These are phyloP conservation scores for Paguma larvata DNA, from an alignment of 2,797 vertebrate genomes.

Conservation along the genomic window DNA sequence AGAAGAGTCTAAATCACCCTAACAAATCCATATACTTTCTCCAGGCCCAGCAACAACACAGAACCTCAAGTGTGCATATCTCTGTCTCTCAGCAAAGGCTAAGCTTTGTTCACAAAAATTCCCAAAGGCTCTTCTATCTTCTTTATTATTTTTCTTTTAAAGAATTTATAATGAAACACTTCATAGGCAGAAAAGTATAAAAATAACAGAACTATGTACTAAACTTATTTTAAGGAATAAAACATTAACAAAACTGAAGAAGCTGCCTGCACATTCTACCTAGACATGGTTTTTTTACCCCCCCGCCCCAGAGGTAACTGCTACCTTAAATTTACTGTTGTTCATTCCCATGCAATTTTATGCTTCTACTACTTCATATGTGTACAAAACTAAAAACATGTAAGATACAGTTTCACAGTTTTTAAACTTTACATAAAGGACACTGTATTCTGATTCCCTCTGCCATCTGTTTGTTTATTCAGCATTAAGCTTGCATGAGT, in stretches of 20 bases:
- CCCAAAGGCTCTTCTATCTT: not conserved
- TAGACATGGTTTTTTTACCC: not conserved
- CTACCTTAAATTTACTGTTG: not conserved
- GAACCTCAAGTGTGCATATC: not conserved
- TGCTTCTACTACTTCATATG: not conserved
- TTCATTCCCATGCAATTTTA: no score
- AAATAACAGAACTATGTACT: not conserved
- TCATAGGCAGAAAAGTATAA: conserved; percentile 27
- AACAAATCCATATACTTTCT: not conserved
- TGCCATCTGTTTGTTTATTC: not conserved
- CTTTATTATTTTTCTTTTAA: not conserved
- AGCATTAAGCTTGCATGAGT: not conserved
- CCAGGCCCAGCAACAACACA: not conserved
- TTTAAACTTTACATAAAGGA: not conserved
- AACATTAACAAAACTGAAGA: not conserved
- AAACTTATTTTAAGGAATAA: not conserved
- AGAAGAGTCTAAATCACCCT: not conserved
- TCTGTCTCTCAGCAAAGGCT: not conserved
- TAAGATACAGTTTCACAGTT: not conserved
- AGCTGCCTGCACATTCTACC: not conserved
- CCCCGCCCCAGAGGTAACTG: not conserved
- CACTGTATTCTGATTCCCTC: not conserved
- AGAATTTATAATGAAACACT: not conserved
- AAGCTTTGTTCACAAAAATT: not conserved
- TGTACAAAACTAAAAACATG: not conserved